These are phyloP conservation scores for Pipistrellus pipistrellus DNA, from an alignment of 2,797 vertebrate genomes.

Conservation along the genomic window DNA sequence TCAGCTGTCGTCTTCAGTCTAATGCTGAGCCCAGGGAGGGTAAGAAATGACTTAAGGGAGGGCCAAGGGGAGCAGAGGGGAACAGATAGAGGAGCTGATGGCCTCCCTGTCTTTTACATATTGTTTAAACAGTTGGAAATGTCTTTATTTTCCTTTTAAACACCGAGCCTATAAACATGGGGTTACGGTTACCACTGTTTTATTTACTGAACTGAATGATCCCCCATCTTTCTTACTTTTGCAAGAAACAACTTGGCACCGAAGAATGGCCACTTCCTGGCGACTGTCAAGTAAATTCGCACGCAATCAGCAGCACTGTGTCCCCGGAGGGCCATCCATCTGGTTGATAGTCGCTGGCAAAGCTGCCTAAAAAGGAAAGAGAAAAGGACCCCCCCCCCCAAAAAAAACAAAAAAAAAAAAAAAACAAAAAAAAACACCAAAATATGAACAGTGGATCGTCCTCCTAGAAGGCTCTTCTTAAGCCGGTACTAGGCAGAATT, in stretches of 20 bases:
- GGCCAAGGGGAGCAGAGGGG: not conserved
- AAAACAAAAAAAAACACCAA: not conserved
- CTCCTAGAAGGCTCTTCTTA: not conserved
- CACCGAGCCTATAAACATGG: not conserved
- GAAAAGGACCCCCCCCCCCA: too few species aligned
- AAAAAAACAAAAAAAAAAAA: not conserved
- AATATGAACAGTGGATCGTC: not conserved
- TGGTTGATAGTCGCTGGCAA: slow-evolving; percentile 93
- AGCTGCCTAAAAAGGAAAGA: slow-evolving; percentile 91
- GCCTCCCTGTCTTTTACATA: not conserved
- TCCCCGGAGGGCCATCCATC: slow-evolving; percentile 96
- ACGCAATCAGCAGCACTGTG: slow-evolving; percentile 94
- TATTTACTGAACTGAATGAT: not conserved
- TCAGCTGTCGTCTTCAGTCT: not conserved
- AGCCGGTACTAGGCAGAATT: not conserved
- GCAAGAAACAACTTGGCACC: slow-evolving; percentile 96
- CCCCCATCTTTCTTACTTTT: slow-evolving; percentile 90
- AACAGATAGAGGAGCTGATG: not conserved
- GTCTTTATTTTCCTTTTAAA: slow-evolving; percentile 32
- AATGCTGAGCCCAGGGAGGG: not conserved
- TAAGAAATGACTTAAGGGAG: not conserved
- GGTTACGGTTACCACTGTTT: not conserved
- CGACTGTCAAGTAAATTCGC: slow-evolving; percentile 97
- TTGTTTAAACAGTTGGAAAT: slow-evolving; percentile 17
- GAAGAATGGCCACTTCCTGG: slow-evolving; percentile 97